These are phyloP conservation scores for Phorcus lineatus DNA, from an alignment of 2,888 invertebrate genomes.

Conservation along the genomic window DNA sequence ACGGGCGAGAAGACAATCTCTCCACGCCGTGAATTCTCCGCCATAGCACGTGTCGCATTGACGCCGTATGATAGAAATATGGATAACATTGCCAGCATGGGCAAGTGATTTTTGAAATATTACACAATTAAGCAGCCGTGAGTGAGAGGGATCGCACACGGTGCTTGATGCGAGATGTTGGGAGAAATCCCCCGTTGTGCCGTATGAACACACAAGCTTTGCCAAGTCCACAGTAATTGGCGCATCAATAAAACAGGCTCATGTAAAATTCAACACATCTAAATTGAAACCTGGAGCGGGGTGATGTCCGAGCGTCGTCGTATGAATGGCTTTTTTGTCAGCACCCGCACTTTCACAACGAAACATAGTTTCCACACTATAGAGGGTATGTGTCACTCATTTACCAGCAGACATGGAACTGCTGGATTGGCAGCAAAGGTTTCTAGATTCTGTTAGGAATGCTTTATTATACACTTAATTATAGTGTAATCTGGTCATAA, in stretches of 20 bases:
- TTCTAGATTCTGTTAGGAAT: no score
- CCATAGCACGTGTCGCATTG: not conserved
- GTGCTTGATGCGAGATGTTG: not conserved
- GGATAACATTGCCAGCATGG: constrained; percentile 5
- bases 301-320: not conserved
- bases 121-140: constrained; percentile 3
- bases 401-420: not conserved
- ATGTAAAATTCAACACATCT: constrained; percentile 39
- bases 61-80: not conserved
- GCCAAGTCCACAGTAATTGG: constrained; percentile 29
- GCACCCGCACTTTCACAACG: constrained; percentile 26
- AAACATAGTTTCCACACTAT: not conserved
- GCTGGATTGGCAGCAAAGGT: no score
- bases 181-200: not conserved
- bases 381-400: not conserved
- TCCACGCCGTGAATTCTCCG: not conserved
- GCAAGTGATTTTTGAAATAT: constrained; percentile 11
- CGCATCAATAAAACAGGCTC: constrained; percentile 37
- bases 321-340: constrained; percentile 24
- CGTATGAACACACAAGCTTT: not conserved
- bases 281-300: constrained; percentile 36
- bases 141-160: not conserved
- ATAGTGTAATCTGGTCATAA: not conserved
- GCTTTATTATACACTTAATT: no score
- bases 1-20: constrained; percentile 19